These are phyloP conservation scores for Pantala flavescens DNA, from an alignment of 1,140 invertebrate species.

Conservation along the genomic window DNA sequence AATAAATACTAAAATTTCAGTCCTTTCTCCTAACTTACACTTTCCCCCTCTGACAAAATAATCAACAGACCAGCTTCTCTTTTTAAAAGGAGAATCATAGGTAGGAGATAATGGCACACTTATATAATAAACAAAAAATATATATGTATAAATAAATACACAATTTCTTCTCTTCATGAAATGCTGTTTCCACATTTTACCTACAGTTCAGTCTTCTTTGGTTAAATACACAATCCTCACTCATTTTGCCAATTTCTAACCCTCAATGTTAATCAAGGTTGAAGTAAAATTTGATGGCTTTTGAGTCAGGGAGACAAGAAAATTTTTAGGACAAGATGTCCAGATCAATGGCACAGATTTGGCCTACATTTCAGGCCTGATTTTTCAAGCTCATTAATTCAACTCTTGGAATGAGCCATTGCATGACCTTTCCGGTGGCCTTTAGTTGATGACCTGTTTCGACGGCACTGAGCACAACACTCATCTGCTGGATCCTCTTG, in stretches of 20 bases:
- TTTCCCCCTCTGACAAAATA: background rate
- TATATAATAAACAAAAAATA: constrained; percentile 3
- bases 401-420: background rate
- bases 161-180: background rate
- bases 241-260: background rate
- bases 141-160: constrained; percentile 11
- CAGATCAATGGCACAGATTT: background rate
- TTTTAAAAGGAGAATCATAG: background rate
- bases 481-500: background rate
- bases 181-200: background rate
- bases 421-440: background rate
- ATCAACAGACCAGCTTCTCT: no score
- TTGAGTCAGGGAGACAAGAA: constrained; percentile 4
- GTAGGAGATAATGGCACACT: constrained; percentile 1
- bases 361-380: background rate
- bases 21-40: background rate
- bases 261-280: background rate
- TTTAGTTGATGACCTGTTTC: background rate
- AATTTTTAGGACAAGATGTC: background rate
- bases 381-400: background rate
- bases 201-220: constrained; percentile 1
- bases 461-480: background rate
- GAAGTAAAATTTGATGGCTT: background rate
- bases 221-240: background rate
- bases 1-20: background rate